Conservation (phyloP, 1,140 invertebrate species). For the Macrostomum lignano region DNA sequence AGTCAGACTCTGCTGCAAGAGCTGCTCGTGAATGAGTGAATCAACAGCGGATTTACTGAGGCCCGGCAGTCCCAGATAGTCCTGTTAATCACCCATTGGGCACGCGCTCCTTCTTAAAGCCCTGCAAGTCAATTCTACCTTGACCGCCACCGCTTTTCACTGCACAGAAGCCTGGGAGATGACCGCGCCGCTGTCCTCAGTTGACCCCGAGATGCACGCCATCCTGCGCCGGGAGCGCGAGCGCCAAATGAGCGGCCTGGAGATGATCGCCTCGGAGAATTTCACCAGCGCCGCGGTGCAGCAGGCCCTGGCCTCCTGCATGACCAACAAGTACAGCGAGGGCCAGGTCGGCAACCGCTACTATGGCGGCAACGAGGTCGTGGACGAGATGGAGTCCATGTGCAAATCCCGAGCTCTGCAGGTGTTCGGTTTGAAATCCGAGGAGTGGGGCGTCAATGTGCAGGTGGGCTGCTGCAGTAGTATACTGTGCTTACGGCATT, state of each 20-base stretch:
- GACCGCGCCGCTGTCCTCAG: constrained; percentile 15
- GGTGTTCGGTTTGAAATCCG: constrained; percentile 42
- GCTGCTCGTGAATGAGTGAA: no score
- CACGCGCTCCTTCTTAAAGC: no score
- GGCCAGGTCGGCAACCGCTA: constrained; percentile 47
- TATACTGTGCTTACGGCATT: no score
- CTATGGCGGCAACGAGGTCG: constrained; percentile 81
- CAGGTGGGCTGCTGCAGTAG: no score
- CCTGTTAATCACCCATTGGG: no score
- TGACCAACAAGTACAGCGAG: constrained; percentile 91
- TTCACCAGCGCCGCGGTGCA: constrained; percentile 67
- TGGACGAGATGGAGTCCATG: constrained; percentile 66
- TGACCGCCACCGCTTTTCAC: no score
- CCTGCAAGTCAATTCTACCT: no score
- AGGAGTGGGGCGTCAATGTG: constrained; percentile 80
- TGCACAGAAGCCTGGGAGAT: no score
- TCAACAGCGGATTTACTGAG: no score
- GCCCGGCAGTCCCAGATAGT: no score
- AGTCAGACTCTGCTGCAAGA: no score
- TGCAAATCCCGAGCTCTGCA: constrained; percentile 56
- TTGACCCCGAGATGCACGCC: constrained; percentile 54
- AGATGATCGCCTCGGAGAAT: constrained; percentile 42
- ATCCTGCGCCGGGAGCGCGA: constrained; percentile 58
- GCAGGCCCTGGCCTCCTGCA: constrained; percentile 58
- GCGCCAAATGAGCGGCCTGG: constrained; percentile 52